Evolutionary conservation across 2,888 invertebrate genomes (phyloP), one percentile per base, ranked within the genome.

Genomic region (Thecocarcelia acutangulata): DNA sequence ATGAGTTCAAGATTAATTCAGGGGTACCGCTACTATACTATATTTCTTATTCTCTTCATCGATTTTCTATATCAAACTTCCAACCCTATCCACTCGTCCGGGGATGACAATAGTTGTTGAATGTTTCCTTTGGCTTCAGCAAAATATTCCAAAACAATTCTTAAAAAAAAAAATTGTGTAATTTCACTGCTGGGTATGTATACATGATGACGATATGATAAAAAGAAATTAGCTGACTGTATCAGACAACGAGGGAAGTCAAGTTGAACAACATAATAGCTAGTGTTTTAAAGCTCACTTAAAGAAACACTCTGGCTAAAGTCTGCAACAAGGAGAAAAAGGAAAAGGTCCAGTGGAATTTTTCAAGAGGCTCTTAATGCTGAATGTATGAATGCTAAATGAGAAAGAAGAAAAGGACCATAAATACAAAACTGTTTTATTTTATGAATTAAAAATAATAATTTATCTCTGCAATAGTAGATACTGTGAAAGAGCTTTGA

Each of bases 351-450:
- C 37, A 21, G 52, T 44, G 28, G 46, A 24, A 56, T 44, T 37
- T 21, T 61, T 21, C 28, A 68, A 59, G 61, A 52, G 19, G 11
- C 59, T 21, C 59, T 46, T 76, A 52, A 76, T 59, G 68, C 2
- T 52, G 28, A 12, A 42, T 13, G 54, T 46, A 56, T 56, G 46
- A 48, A 56, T 56, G 64, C 21, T 73, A 54, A 61, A 21, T 12
- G 8, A 19, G 2, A 46, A 40, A 21, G 21, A 64, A 56, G 12
- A 37, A 12, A 5, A 21, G 3, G 9, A 21, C 3, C 33, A 1
- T 33, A 52, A 40, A 17, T 33, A 1, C 24, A 33, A 33, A 33
- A 33, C 33, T 33, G 33, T 33, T 33, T 33, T 33, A 8, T 33
- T 24, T 33, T 33, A 33, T 9, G 33, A 33, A 8, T 33, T 33